Conservation (phyloP, 2,113 vertebrate species). For the Scomber japonicus region DNA sequence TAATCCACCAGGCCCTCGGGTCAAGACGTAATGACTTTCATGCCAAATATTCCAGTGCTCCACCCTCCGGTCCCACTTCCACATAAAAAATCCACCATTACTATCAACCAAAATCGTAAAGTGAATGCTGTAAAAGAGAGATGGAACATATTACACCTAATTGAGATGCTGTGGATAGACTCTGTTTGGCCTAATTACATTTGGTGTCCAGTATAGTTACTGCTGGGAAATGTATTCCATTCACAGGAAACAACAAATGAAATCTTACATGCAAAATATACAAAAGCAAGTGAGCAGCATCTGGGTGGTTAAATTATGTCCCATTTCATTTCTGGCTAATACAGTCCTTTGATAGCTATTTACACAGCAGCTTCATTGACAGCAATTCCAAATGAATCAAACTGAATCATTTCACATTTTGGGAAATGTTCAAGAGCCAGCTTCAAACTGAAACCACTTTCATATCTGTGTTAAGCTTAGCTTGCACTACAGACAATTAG, state of each 20-base stretch:
- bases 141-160: not conserved
- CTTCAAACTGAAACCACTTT: too few relatives aligned
- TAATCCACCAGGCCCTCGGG: conserved; percentile 47
- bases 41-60: conserved; percentile 20
- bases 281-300: not conserved
- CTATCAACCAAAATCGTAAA: not conserved
- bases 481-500: too few relatives aligned
- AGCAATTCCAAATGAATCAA: too few relatives aligned
- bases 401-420: too few relatives aligned
- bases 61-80: conserved; percentile 30
- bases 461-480: too few relatives aligned
- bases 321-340: too few relatives aligned
- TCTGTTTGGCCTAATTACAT: not conserved
- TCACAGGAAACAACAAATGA: not conserved
- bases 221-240: not conserved
- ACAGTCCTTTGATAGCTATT: too few relatives aligned
- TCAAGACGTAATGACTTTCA: conserved; percentile 45
- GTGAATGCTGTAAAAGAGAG: not conserved
- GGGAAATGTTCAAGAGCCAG: too few relatives aligned
- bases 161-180: not conserved
- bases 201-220: not conserved
- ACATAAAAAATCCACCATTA: too few relatives aligned
- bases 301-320: too few relatives aligned
- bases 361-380: too few relatives aligned
- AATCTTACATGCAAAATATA: too few relatives aligned